Percentiles rank a stretch among this genome's conserved stretches.
Evolutionary conservation across 2,888 invertebrate species (phyloP).

Genomic region (Uropetala carovei): DNA sequence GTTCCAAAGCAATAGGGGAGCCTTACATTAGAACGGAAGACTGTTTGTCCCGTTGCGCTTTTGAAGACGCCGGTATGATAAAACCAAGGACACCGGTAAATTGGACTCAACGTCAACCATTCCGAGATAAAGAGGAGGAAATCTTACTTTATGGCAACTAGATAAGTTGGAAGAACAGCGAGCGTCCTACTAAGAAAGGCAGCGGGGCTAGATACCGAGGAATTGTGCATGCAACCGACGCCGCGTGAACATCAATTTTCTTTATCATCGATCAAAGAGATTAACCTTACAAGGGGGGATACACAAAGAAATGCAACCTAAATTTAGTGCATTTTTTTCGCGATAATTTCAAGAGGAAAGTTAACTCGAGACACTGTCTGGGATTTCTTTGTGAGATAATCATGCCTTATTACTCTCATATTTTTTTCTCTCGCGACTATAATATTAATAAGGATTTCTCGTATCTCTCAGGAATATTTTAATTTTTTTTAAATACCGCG

Average conservation of each 20-base stretch:
- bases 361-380: too few species aligned
- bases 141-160: conserved; percentile 14
- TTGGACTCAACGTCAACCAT: neutral
- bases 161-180: neutral
- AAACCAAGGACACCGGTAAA: neutral
- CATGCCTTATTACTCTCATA: too few species aligned
- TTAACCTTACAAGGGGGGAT: neutral
- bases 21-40: neutral
- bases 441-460: too few species aligned
- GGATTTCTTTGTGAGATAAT: too few species aligned
- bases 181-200: neutral
- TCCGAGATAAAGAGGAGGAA: neutral
- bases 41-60: neutral
- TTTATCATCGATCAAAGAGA: conserved; percentile 10
- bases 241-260: neutral
- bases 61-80: too few species aligned
- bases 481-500: too few species aligned
- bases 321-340: neutral
- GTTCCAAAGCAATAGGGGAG: neutral
- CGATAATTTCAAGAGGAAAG: too few species aligned
- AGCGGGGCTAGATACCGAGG: neutral
- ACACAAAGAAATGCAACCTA: neutral
- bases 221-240: conserved; percentile 11
- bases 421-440: too few species aligned
- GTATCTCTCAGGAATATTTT: too few species aligned